Conservation (phyloP, 2,797 vertebrate genomes). For the Knipowitschia caucasica region DNA sequence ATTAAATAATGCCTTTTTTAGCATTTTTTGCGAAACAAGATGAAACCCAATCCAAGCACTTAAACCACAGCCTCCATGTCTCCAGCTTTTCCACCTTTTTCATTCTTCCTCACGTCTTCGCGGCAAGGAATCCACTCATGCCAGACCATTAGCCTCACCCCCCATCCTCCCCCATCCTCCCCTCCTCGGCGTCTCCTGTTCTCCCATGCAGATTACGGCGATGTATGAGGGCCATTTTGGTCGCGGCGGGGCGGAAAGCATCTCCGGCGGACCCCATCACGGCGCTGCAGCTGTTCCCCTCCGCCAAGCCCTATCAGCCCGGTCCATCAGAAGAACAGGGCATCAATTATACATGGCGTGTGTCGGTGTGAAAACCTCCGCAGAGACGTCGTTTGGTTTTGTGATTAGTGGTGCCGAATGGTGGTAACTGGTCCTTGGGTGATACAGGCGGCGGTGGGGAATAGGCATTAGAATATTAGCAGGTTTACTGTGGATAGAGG, state of each 20-base stretch:
- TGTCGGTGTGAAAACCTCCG: constrained; percentile 34
- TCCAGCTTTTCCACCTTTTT: too few species aligned
- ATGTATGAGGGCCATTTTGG: constrained; percentile 79
- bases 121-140: constrained; percentile 41
- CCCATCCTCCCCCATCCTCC: constrained; percentile 75
- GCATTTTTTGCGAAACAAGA: too few species aligned
- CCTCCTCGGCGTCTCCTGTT: constrained; percentile 68
- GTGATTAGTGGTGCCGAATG: constrained; percentile 54
- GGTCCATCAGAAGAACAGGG: constrained; percentile 65
- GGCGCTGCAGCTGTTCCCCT: constrained; percentile 68
- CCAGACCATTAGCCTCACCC: constrained; percentile 67
- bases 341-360: constrained; percentile 70
- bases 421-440: constrained; percentile 52
- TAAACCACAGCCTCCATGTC: too few species aligned
- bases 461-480: constrained; percentile 27
- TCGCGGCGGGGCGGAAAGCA: constrained; percentile 73
- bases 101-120: too few species aligned
- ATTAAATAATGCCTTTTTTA: too few species aligned
- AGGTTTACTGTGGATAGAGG: constrained; percentile 20
- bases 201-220: constrained; percentile 76
- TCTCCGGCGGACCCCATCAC: constrained; percentile 64
- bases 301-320: constrained; percentile 53
- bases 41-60: too few species aligned
- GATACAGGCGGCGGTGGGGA: constrained; percentile 35
- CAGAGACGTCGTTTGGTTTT: constrained; percentile 58